Evolutionary conservation across 2,113 vertebrate species (phyloP).

Genomic region (Eulemur rufifrons): DNA sequence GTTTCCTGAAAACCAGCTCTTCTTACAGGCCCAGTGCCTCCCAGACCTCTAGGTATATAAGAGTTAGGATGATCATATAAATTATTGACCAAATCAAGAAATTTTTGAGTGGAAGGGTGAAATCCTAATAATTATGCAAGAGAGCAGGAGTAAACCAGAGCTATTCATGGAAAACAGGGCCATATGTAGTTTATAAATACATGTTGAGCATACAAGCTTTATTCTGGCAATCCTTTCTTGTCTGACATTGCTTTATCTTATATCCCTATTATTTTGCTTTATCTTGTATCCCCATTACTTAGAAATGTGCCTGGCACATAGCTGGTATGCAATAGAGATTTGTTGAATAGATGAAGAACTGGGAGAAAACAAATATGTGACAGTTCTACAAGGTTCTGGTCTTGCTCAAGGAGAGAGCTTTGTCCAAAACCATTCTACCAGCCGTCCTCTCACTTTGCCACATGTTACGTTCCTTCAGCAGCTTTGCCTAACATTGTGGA

Average conservation of each 20-base stretch:
- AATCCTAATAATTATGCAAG: not conserved
- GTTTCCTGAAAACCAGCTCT: not conserved
- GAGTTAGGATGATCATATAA: not conserved
- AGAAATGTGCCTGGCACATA: not conserved
- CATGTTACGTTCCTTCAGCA: not conserved
- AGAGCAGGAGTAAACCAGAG: not conserved
- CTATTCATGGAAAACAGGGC: not conserved
- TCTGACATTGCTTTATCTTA: not conserved
- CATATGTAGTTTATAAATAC: not conserved
- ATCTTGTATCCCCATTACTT: not conserved
- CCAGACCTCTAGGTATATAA: not conserved
- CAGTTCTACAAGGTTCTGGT: not conserved
- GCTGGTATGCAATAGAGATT: not conserved
- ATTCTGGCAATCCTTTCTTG: not conserved
- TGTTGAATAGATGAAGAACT: not conserved
- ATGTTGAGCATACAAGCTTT: not conserved
- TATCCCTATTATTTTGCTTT: not conserved
- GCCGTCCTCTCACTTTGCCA: not conserved
- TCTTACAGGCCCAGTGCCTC: not conserved
- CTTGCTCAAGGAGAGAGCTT: not conserved
- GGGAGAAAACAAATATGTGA: not conserved
- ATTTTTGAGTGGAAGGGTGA: not conserved
- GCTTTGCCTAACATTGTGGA: not conserved
- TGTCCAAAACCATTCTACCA: not conserved
- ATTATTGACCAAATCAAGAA: not conserved